Evolutionary conservation across 2,888 invertebrate species (phyloP), one percentile per base, ranked within the genome.

Genomic region (Thumatha senex): DNA sequence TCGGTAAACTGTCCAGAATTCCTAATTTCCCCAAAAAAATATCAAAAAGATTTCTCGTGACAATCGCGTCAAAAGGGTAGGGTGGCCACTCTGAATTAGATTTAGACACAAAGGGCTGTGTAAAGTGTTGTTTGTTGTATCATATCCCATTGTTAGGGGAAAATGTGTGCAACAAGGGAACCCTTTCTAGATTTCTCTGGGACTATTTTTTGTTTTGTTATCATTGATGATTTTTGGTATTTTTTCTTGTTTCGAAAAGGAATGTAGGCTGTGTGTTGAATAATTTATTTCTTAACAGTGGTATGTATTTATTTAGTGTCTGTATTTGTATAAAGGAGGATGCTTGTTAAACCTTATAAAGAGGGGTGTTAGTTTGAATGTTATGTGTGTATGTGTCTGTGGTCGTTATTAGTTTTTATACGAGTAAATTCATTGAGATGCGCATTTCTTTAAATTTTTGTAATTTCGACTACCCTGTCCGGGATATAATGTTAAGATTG

Each of bases 31-130:
- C 11, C 50, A 35, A 39, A 52, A 31, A 56, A 67, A 56, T 56
- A 53, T 58, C 43, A 47, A 46, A 24, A 39, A 48, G 52, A 60
- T 67, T 65, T 67, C 65, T 69, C 63, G 65, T 56, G 58, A 49
- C 38, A 15, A 12, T 48, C 47, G 9, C 54, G 54, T 57, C 51
- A 56, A 65, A 56, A 52, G 48, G 51, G 56, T 61, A 58, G 58
- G 65, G 54, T 60, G 56, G 43, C 48, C 47, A n/a, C 29, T 45
- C 39, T 42, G 67, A 60, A 65, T 67, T 69, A 66, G 60, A 68
- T 63, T 65, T 58, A 56, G 54, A 56, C 69, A 68, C 69, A 67
- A 67, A 69, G 69, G 69, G 51, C 40, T 58, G 38, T 56, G 69
- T 69, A 55, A 67, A 69, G 70, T 58, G 54, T 56, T 69, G 58